Evolutionary conservation across 2,797 vertebrate genomes (phyloP), one percentile per base, ranked within the genome.

Genomic region (Tenualosa thibaudeaui): DNA sequence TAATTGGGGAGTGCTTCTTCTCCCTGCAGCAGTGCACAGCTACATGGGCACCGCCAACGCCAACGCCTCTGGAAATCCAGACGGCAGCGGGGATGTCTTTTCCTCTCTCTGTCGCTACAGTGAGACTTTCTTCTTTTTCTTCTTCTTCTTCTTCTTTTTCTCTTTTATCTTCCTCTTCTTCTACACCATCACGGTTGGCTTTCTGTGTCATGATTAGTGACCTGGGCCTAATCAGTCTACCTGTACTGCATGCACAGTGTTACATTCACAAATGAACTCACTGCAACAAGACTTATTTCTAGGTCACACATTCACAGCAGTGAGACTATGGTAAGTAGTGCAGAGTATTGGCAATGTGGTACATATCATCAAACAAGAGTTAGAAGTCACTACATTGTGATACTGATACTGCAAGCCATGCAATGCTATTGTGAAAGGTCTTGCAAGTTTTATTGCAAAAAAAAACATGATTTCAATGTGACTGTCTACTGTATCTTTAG

Each of bases 1-100:
- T 49, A 81, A 82, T 83, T 84, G 43, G 31, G 83, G 75, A 85
- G 84, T 82, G 82, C 81, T 54, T 24, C 26, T 71, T 71, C 62
- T 62, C 53, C 50, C 46, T 84, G 56, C 87, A 75, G 62, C 62
- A 24, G 58, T 9, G n/a, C 22, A 8, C n/a, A 24, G n/a, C 22
- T 62, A 62, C 58, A 31, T 10, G 62, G 24, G 62, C 24, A 4
- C 9, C 10, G 62, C n/a, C 26, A 65, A 31, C 31, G 1, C 31
- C 31, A 10, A 10, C 62, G n/a, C 62, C 62, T 65, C 62, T 9
- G 9, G 24, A 65, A 65, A 65, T 13, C 8, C 62, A 65, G 24
- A 3, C 62, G 84, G 58, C 62, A 71, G 54, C 60, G 24, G 62
- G 24, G 26, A 2, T 26, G 9, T 3, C 2, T 26, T 22, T 58